These are phyloP conservation scores for Coendou prehensilis DNA, from an alignment of 2,797 vertebrate species.

Conservation along the genomic window DNA sequence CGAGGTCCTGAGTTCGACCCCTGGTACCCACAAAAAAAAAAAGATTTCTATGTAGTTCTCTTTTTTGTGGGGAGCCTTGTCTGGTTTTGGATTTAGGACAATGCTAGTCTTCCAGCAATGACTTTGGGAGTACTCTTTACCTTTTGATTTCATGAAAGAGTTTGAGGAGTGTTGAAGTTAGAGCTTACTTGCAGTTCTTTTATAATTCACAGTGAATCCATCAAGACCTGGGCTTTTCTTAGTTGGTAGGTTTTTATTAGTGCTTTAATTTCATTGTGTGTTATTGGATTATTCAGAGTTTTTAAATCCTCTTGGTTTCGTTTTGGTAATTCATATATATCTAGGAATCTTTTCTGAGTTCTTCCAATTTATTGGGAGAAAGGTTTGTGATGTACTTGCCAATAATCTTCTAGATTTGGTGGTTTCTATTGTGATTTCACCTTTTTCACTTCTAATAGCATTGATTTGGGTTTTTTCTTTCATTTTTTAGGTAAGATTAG, in stretches of 20 bases:
- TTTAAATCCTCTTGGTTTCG: neutral
- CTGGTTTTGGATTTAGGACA: neutral
- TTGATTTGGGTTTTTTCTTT: neutral
- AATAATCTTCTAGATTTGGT: neutral
- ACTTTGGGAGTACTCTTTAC: neutral
- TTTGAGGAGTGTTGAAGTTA: neutral
- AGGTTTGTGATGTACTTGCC: neutral
- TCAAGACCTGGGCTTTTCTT: neutral
- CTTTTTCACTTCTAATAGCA: neutral
- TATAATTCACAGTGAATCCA: neutral
- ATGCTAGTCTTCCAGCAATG: neutral
- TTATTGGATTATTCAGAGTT: neutral
- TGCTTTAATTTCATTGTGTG: neutral
- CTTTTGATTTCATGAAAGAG: neutral
- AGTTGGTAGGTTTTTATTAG: neutral
- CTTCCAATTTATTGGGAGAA: neutral
- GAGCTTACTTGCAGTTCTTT: neutral
- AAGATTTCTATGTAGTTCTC: neutral
- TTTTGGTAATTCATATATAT: neutral
- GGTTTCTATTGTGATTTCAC: neutral
- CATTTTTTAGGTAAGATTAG: neutral
- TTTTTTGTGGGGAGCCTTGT: neutral
- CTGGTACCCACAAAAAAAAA: too few species aligned
- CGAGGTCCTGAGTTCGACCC: too few species aligned
- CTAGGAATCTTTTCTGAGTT: neutral